Conservation (phyloP, 2,797 vertebrate species). For the Orestias chungarensis region DNA sequence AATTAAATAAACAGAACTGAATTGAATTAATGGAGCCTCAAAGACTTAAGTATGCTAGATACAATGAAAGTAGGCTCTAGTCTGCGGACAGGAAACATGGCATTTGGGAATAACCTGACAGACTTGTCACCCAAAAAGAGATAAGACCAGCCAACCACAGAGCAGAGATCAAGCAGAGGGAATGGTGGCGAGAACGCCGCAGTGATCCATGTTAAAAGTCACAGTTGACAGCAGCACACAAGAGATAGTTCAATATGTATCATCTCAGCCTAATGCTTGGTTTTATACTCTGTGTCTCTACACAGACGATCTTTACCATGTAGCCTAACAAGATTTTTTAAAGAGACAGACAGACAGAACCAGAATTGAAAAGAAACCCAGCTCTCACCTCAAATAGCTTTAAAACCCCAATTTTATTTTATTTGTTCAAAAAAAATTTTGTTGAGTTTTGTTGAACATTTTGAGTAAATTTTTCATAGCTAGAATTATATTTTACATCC, state of each 20-base stretch:
- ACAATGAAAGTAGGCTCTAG: constrained; percentile 23
- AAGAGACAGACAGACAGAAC: no score
- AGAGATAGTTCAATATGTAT: constrained; percentile 3
- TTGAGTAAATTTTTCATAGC: no score
- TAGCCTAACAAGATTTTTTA: not conserved
- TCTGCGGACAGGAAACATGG: constrained; percentile 52
- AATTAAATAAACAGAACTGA: no score
- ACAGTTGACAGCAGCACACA: constrained; percentile 18
- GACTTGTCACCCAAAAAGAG: constrained; percentile 48
- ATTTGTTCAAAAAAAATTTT: no score
- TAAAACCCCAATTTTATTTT: no score
- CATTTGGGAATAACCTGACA: constrained; percentile 38
- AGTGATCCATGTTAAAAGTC: constrained; percentile 30
- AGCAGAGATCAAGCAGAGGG: constrained; percentile 37
- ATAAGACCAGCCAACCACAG: constrained; percentile 32
- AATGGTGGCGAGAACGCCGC: constrained; percentile 28
- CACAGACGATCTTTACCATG: not conserved
- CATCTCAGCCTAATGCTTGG: not conserved
- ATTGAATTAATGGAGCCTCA: constrained; percentile 33
- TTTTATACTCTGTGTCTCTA: not conserved
- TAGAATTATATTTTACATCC: no score
- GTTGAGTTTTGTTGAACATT: no score
- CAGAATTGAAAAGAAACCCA: no score
- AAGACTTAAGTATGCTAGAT: constrained; percentile 13
- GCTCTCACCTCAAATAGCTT: no score